phyloP scores from a whole-genome alignment of 2,113 vertebrate species.

The Oncorhynchus mykiss region DNA sequence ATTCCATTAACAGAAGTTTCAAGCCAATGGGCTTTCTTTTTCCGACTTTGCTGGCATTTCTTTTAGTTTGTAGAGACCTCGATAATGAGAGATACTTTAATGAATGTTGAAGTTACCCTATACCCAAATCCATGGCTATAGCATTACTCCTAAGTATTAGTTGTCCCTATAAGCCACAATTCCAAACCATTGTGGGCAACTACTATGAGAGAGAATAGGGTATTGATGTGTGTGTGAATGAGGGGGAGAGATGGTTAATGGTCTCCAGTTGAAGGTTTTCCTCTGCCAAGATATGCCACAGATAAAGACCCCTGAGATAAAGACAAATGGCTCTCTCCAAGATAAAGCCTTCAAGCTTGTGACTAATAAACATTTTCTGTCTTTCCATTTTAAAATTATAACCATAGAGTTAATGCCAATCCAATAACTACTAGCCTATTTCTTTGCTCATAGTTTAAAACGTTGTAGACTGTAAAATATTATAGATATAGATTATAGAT shows the following conservation, averaged over 20 bases:
- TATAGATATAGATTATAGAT: too few species aligned
- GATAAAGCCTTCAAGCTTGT: too few species aligned
- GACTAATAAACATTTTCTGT: not conserved
- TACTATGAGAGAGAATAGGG: too few species aligned
- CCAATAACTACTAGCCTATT: too few species aligned
- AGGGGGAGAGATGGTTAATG: not conserved
- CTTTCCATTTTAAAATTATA: not conserved
- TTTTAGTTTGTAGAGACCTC: not conserved
- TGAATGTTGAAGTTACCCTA: not conserved
- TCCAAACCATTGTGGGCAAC: not conserved
- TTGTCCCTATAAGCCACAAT: not conserved
- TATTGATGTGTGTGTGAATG: constrained; percentile 1
- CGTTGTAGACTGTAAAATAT: too few species aligned
- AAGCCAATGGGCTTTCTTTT: not conserved
- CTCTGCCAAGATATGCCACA: too few species aligned
- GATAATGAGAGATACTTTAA: not conserved
- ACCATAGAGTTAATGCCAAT: not conserved
- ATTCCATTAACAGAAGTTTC: not conserved
- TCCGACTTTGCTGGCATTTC: not conserved
- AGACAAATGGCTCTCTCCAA: too few species aligned
- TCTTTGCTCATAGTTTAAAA: too few species aligned
- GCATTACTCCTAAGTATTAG: not conserved
- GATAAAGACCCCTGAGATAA: too few species aligned
- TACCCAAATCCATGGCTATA: not conserved
- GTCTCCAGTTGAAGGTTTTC: too few species aligned